phyloP scores from a whole-genome alignment of 2,113 vertebrate species.

The Menidia beryllina region DNA sequence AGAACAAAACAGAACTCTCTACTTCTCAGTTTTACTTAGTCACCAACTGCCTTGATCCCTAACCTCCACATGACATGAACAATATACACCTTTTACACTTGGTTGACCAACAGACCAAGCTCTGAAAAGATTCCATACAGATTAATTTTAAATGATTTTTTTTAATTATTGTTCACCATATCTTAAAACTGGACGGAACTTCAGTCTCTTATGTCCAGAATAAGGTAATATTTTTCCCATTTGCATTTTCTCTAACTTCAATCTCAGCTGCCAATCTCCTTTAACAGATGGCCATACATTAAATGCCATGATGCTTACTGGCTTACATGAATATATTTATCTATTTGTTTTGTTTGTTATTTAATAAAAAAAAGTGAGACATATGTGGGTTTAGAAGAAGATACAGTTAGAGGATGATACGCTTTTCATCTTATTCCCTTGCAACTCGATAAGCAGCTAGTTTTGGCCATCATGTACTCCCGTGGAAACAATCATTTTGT shows the following conservation, averaged over 20 bases:
- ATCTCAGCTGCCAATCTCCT: background rate
- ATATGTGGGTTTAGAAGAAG: background rate
- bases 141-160: no score
- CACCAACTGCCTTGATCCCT: no score
- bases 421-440: background rate
- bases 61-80: no score
- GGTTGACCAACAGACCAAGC: no score
- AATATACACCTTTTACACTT: no score
- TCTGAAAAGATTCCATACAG: no score
- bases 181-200: background rate
- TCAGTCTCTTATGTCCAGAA: no score
- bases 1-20: no score
- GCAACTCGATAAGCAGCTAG: slow-evolving; percentile 25
- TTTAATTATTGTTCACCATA: background rate
- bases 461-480: slow-evolving; percentile 6
- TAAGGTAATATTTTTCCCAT: background rate
- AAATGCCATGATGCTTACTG: background rate
- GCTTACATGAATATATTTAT: background rate
- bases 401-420: no score
- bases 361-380: background rate
- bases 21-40: no score
- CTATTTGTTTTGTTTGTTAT: background rate
- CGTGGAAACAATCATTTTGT: slow-evolving; percentile 10
- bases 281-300: background rate
- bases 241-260: background rate